Conservation (phyloP, 1,140 invertebrate genomes). For the Bombus picipes region DNA sequence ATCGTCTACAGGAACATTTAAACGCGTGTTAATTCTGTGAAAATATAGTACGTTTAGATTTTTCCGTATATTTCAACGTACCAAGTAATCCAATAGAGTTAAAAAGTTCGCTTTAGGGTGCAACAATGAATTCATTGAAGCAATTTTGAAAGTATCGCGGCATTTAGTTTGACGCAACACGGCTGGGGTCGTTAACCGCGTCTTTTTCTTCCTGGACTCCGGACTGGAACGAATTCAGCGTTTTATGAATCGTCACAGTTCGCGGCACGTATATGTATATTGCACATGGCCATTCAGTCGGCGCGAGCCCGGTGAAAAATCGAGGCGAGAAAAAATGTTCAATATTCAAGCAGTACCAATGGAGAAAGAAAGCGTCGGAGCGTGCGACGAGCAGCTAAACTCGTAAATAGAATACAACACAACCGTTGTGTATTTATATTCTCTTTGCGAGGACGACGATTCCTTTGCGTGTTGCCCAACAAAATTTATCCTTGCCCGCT, state of each 20-base stretch:
- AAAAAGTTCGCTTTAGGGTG: not conserved
- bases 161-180: not conserved
- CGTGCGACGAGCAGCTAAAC: constrained; percentile 16
- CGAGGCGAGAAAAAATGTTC: constrained; percentile 35
- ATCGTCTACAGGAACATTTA: not conserved
- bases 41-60: not conserved
- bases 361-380: constrained; percentile 25
- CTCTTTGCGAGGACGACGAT: constrained; percentile 33
- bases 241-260: not conserved
- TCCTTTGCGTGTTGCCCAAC: constrained; percentile 20
- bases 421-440: constrained; percentile 35
- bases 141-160: not conserved
- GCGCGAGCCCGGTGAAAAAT: constrained; percentile 13
- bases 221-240: not conserved
- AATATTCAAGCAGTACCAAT: constrained; percentile 7
- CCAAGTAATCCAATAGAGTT: not conserved
- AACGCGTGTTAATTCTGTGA: not conserved
- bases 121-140: not conserved
- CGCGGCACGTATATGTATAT: not conserved
- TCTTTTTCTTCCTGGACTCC: not conserved
- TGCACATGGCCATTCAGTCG: not conserved
- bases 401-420: constrained; percentile 32
- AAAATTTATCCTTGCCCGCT: constrained; percentile 25
- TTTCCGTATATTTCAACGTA: not conserved
- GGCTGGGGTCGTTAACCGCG: constrained; percentile 28